Percentiles rank a stretch among this genome's conserved stretches.
Evolutionary conservation across 2,797 vertebrate genomes (phyloP).

Genomic region (Sebastes elongatus): DNA sequence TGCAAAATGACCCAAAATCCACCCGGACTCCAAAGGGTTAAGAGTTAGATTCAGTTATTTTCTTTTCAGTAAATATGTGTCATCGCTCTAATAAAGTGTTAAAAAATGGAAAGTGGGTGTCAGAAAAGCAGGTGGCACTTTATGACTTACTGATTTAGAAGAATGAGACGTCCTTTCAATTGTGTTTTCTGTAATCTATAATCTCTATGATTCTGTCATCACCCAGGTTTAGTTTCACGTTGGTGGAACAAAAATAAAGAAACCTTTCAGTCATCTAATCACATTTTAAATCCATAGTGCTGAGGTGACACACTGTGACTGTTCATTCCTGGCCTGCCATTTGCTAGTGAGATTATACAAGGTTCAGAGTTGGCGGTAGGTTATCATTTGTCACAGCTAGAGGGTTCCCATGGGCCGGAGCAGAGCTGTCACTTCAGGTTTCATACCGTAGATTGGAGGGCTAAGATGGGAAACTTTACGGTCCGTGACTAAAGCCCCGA

Average conservation of each 20-base stretch:
- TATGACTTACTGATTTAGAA: background rate
- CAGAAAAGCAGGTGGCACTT: background rate
- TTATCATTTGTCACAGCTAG: slow-evolving; percentile 68
- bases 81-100: background rate
- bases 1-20: background rate
- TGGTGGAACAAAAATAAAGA: slow-evolving; percentile 20
- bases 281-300: slow-evolving; percentile 32
- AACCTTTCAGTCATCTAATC: slow-evolving; percentile 22
- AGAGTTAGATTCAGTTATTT: background rate
- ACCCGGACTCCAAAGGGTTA: background rate
- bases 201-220: background rate
- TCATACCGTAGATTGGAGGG: slow-evolving; percentile 55
- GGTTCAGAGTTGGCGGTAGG: slow-evolving; percentile 49
- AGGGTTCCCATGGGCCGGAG: slow-evolving; percentile 46
- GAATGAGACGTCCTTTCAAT: background rate
- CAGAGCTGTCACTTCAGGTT: slow-evolving; percentile 66
- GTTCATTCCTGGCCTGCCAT: slow-evolving; percentile 32
- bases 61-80: background rate
- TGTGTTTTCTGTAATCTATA: background rate
- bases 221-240: slow-evolving; percentile 27
- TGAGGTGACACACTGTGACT: slow-evolving; percentile 33
- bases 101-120: background rate
- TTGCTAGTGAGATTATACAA: slow-evolving; percentile 44
- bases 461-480: slow-evolving; percentile 51
- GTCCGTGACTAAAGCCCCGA: slow-evolving; percentile 67